Conservation (phyloP, 2,113 vertebrate genomes). For the Scolopax mira region DNA sequence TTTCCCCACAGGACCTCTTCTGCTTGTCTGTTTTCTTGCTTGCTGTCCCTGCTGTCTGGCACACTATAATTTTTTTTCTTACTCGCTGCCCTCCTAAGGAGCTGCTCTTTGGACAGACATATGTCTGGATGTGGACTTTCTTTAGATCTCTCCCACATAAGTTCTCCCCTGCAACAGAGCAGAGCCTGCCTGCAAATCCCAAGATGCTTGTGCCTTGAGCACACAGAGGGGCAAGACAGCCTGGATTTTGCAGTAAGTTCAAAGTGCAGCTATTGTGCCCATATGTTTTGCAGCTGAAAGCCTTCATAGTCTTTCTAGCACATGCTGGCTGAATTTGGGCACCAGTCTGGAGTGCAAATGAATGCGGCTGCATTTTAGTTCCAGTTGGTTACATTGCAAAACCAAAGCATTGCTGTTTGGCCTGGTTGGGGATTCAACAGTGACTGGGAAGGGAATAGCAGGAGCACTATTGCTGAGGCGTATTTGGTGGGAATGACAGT, state of each 20-base stretch:
- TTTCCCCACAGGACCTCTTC: background rate
- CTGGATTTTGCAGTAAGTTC: background rate
- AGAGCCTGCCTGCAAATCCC: background rate
- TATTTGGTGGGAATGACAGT: background rate
- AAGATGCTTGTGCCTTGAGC: background rate
- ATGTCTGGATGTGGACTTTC: background rate
- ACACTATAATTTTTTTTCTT: background rate
- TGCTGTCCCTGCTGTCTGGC: background rate
- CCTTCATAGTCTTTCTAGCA: background rate
- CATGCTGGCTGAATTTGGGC: background rate
- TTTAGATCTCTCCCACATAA: background rate
- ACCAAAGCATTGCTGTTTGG: background rate
- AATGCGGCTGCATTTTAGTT: slow-evolving; percentile 20
- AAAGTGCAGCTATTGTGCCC: background rate
- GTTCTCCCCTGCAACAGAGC: background rate
- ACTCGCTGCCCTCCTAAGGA: background rate
- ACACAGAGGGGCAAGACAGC: background rate
- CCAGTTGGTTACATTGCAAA: background rate
- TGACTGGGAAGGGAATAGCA: background rate
- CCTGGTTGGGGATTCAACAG: background rate
- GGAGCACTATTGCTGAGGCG: background rate
- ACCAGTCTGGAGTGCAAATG: background rate
- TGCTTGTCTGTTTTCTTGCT: background rate
- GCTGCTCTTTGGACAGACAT: background rate
- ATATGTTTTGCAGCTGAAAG: background rate